Conservation (phyloP, 23 tunicate genomes). For the Trididemnum miniatum region DNA sequence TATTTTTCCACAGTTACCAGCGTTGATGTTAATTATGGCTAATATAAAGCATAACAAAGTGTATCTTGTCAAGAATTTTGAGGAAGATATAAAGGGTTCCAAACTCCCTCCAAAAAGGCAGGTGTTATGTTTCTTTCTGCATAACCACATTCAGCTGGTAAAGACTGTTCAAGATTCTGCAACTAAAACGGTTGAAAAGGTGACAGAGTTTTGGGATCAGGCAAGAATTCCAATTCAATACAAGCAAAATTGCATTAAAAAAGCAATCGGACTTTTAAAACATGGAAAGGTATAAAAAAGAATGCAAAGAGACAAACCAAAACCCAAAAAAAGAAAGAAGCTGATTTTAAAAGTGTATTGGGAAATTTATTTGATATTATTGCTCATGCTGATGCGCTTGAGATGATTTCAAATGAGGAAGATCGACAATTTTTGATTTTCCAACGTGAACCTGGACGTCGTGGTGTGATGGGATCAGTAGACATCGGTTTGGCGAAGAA, state of each 20-base stretch:
- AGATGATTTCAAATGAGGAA: too few relatives aligned
- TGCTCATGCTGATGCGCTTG: too few relatives aligned
- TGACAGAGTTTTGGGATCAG: conserved; percentile 24
- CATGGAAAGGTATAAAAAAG: background rate
- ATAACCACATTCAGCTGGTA: conserved; percentile 18
- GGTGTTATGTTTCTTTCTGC: conserved; percentile 25
- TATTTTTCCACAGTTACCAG: too few relatives aligned
- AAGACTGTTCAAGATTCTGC: conserved; percentile 24
- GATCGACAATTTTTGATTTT: too few relatives aligned
- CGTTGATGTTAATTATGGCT: conserved; percentile 8
- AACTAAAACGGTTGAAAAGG: conserved; percentile 27
- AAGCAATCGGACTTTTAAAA: background rate
- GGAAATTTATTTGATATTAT: too few relatives aligned
- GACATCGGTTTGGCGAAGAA: conserved; percentile 3
- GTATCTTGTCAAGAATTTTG: conserved; percentile 14
- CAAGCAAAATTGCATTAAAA: too few relatives aligned
- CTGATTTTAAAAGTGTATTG: too few relatives aligned
- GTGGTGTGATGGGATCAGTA: conserved; percentile 19
- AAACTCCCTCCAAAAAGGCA: conserved; percentile 4
- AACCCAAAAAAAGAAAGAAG: background rate
- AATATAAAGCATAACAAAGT: conserved; percentile 13
- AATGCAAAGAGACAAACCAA: background rate
- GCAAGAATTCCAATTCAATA: conserved; percentile 27
- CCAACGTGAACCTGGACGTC: too few relatives aligned
- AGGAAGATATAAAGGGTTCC: conserved; percentile 18